Evolutionary conservation across 2,113 vertebrate species (phyloP), one percentile per base, ranked within the genome.

Genomic region (Boleophthalmus pectinirostris): DNA sequence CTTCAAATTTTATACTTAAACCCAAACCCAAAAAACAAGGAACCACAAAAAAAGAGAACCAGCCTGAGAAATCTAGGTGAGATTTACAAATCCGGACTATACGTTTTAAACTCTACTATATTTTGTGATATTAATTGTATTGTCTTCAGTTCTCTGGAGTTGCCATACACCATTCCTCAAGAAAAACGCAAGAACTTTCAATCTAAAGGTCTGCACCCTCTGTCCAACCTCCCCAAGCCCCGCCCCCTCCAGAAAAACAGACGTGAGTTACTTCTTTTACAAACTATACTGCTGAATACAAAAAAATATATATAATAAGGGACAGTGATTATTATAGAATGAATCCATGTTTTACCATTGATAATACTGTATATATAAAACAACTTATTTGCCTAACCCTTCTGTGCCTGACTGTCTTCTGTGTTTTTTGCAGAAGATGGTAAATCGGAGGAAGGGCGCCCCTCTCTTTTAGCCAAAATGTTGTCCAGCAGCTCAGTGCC

Each of bases 131-230:
- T 64, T 68, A 8, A 14, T 33, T 75, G 5, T 68, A 43, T 0
- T 84, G 85, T 78, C 51, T 25, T 80, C 81, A 99, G 97, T 91
- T 96, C 96, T 43, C 91, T 98, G 88, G 98, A 99, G 86, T 90
- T 96, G 57, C 92, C 96, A 0, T 98, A 94, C 77, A 90, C 96
- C 53, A 93, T 96, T 3, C 93, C 95, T 0, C 80, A 96, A 90
- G 98, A 99, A 92, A 96, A 97, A 43, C 94, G 96, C 18, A 97
- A 96, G 93, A 94, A 84, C 79, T 96, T 96, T 87, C 88, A 94
- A 60, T 82, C 95, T 79, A 98, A 97, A 93, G 91, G 91, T 53
- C 82, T 95, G 63, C 92, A 93, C 60, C 91, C 95, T 72, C 95
- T 96, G 88, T 73, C 92, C 84, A 93, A 81, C 85, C 92, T 91